Conservation (phyloP, 2,888 invertebrate genomes). For the Drosophila birchii region DNA sequence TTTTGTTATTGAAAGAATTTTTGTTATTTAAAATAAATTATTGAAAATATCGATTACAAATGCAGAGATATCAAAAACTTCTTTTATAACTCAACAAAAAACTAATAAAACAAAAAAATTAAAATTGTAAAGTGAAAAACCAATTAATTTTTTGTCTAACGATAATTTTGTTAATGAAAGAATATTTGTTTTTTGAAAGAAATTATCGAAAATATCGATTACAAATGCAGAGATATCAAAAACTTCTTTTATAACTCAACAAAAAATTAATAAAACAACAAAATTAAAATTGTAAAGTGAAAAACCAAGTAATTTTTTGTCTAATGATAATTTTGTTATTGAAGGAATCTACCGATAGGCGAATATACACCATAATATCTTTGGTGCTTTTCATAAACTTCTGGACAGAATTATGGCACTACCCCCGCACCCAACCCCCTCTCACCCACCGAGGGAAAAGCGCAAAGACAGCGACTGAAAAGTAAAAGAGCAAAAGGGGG, state of each 20-base stretch:
- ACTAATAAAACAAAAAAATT: too few species aligned
- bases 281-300: too few species aligned
- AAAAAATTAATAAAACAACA: too few species aligned
- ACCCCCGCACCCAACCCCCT: not conserved
- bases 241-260: too few species aligned
- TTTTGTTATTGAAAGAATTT: not conserved
- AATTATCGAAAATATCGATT: too few species aligned
- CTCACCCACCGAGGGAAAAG: slow-evolving; percentile 27
- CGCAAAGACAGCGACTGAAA: slow-evolving; percentile 17
- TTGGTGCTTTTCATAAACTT: slow-evolving; percentile 7
- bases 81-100: too few species aligned
- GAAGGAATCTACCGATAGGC: not conserved
- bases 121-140: too few species aligned
- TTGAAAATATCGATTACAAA: too few species aligned
- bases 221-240: too few species aligned
- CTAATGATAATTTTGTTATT: not conserved
- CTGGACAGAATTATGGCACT: slow-evolving; percentile 32
- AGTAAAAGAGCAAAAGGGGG: slow-evolving; percentile 6
- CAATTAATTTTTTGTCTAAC: not conserved
- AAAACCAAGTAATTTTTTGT: not conserved
- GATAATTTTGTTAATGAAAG: not conserved
- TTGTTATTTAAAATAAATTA: too few species aligned
- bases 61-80: too few species aligned
- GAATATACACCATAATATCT: slow-evolving; percentile 2
- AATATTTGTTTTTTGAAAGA: too few species aligned